phyloP scores from a whole-genome alignment of 2,888 invertebrate species.

The Stenchaetothrips biformis region DNA sequence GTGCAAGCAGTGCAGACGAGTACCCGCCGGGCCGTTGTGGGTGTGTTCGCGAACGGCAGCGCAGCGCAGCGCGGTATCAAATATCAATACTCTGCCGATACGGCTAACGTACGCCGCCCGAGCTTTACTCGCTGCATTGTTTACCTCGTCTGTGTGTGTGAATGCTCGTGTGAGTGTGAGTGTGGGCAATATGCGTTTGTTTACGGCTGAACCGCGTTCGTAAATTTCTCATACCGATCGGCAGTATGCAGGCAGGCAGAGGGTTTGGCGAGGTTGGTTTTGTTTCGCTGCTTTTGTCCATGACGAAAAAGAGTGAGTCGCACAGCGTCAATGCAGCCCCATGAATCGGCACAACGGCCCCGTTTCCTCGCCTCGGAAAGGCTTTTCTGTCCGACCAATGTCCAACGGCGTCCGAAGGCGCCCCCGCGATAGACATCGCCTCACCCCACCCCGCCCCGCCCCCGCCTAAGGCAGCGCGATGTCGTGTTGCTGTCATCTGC shows the following conservation, averaged over 20 bases:
- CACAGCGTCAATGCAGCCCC: background rate
- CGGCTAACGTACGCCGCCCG: background rate
- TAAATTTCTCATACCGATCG: background rate
- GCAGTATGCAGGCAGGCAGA: background rate
- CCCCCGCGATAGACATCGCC: background rate
- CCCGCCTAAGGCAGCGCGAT: background rate
- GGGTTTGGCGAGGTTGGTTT: background rate
- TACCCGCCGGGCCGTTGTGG: no score
- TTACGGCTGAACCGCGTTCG: background rate
- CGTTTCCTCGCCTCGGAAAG: no score
- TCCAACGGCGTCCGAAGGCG: background rate
- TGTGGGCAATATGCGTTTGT: background rate
- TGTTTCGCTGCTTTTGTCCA: background rate
- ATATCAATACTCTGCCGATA: background rate
- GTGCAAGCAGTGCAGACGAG: no score
- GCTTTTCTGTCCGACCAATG: background rate
- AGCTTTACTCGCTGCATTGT: background rate
- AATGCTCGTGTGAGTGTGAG: background rate
- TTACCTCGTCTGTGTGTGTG: background rate
- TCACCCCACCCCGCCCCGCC: no score
- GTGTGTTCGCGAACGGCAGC: background rate
- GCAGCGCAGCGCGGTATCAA: background rate
- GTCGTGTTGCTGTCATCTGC: slow-evolving; percentile 8
- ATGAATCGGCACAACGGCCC: background rate
- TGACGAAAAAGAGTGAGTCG: background rate